These are phyloP conservation scores for Notiomystis cincta DNA, from an alignment of 2,113 vertebrate genomes.

Conservation along the genomic window DNA sequence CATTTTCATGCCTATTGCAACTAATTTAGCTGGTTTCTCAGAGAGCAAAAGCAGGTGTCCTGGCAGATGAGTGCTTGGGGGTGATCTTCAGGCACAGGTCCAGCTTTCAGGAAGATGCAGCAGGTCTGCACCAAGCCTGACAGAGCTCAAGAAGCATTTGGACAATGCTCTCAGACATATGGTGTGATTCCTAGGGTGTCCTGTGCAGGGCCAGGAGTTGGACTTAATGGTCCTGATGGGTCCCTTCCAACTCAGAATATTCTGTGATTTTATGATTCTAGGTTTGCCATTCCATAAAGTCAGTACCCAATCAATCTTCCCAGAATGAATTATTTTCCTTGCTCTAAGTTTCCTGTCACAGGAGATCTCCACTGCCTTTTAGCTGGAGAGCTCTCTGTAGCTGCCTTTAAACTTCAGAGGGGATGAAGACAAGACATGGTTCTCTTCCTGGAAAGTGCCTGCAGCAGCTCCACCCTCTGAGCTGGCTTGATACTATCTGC, in stretches of 20 bases:
- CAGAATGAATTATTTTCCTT: neutral
- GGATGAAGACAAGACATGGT: neutral
- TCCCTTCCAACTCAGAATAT: neutral
- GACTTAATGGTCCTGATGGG: neutral
- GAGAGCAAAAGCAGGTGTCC: neutral
- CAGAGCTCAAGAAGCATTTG: neutral
- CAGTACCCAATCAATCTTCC: neutral
- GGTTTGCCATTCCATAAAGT: neutral
- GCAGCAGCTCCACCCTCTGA: neutral
- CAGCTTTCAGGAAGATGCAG: neutral
- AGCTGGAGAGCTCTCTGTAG: neutral
- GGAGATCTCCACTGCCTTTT: neutral
- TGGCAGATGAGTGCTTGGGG: neutral
- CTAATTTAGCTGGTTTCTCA: neutral
- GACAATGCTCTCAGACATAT: neutral
- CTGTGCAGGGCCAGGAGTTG: neutral
- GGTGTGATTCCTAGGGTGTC: neutral
- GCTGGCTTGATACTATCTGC: neutral
- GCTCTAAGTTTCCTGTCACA: neutral
- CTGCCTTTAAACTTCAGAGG: constrained; percentile 4
- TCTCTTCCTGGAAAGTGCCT: neutral
- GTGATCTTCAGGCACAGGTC: neutral
- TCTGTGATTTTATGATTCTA: neutral
- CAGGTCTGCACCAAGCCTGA: neutral
- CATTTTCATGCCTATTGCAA: neutral